Evolutionary conservation across 2,113 vertebrate genomes (phyloP).

Genomic region (Myrmecobius fasciatus): DNA sequence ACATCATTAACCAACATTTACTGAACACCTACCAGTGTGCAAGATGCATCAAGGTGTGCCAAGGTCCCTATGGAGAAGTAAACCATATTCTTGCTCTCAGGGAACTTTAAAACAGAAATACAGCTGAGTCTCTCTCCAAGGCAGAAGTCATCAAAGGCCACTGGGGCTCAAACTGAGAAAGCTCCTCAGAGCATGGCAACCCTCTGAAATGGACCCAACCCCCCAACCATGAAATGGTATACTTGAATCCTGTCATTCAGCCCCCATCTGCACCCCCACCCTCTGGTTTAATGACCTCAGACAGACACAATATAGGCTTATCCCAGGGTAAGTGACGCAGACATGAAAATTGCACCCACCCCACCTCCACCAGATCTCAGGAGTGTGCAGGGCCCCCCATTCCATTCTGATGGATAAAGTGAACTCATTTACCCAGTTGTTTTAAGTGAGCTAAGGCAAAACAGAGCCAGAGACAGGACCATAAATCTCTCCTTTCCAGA

Average conservation of each 20-base stretch:
- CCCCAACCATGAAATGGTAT: not conserved
- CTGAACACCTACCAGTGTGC: not conserved
- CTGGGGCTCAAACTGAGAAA: not conserved
- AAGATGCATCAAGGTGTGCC: not conserved
- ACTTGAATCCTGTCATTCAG: slow-evolving; percentile 19
- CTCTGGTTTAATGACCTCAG: slow-evolving; percentile 67
- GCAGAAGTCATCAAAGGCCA: not conserved
- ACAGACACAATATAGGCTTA: slow-evolving; percentile 72
- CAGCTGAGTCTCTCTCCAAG: not conserved
- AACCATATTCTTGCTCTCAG: not conserved
- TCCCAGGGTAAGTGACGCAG: slow-evolving; percentile 69
- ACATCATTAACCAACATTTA: not conserved
- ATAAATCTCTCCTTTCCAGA: slow-evolving; percentile 70
- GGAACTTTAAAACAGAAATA: not conserved
- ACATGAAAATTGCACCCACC: slow-evolving; percentile 45
- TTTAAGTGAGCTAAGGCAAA: slow-evolving; percentile 74
- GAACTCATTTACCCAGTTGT: slow-evolving; percentile 76
- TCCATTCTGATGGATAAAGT: slow-evolving; percentile 68
- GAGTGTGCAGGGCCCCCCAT: slow-evolving; percentile 39
- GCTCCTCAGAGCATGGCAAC: not conserved
- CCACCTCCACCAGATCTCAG: slow-evolving; percentile 73
- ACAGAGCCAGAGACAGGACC: slow-evolving; percentile 59
- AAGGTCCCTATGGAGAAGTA: not conserved
- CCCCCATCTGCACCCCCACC: slow-evolving; percentile 13
- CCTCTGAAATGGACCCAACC: not conserved